Conservation (phyloP, 2,113 vertebrate species). For the Pteronura brasiliensis region DNA sequence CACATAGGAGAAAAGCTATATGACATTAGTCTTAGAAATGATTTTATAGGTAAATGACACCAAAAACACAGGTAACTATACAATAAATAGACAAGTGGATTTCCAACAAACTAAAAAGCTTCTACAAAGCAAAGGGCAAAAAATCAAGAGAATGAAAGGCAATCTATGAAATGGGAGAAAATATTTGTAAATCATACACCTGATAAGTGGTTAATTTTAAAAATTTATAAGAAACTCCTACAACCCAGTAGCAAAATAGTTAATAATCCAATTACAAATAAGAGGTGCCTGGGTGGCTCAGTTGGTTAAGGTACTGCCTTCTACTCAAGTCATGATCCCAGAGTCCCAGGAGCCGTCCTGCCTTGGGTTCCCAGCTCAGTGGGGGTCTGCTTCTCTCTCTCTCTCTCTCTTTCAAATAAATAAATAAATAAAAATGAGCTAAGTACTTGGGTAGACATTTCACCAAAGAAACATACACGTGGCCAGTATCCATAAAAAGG, state of each 20-base stretch:
- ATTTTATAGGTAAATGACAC: not conserved
- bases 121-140: not conserved
- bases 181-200: not conserved
- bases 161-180: not conserved
- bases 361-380: no score
- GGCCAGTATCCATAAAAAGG: not conserved
- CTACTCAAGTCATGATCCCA: no score
- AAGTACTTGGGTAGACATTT: not conserved
- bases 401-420: no score
- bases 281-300: no score
- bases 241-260: not conserved
- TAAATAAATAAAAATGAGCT: not conserved
- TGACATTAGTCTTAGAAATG: not conserved
- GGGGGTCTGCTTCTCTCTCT: no score
- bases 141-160: not conserved
- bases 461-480: not conserved
- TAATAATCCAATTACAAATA: not conserved
- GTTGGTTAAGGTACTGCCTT: no score
- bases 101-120: not conserved
- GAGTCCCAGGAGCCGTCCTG: no score
- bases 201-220: not conserved
- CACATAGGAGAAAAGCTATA: not conserved
- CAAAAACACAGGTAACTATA: not conserved
- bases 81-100: not conserved
- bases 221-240: not conserved